Evolutionary conservation across 2,888 invertebrate genomes (phyloP).

Genomic region (Phortica okadai): DNA sequence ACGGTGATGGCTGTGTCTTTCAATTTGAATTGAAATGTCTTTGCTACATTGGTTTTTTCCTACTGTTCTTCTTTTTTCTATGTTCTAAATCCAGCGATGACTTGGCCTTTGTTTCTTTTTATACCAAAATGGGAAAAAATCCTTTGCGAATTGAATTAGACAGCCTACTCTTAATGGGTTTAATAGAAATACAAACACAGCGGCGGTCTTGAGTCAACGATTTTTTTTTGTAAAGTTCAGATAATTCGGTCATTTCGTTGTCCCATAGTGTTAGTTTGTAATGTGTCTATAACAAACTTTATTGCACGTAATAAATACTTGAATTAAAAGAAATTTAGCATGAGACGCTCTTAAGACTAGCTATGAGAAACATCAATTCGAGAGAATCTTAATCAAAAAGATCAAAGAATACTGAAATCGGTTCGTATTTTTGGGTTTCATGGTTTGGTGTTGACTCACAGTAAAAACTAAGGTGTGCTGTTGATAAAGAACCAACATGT

Average conservation of each 20-base stretch:
- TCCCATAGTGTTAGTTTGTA: constrained; percentile 35
- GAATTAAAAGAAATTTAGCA: constrained; percentile 65
- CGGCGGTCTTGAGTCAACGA: not conserved
- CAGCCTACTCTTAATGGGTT: constrained; percentile 34
- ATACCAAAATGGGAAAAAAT: constrained; percentile 51
- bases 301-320: constrained; percentile 67
- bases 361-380: not conserved
- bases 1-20: constrained; percentile 6
- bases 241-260: not conserved
- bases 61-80: constrained; percentile 40
- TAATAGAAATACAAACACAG: not conserved
- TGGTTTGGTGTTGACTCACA: too few relatives aligned
- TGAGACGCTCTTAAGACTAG: not conserved
- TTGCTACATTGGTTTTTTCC: constrained; percentile 50
- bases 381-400: too few relatives aligned
- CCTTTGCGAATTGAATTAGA: constrained; percentile 69
- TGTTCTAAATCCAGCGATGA: not conserved
- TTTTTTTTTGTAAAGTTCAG: not conserved
- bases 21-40: constrained; percentile 68
- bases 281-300: constrained; percentile 67
- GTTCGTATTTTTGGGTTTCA: too few relatives aligned
- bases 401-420: too few relatives aligned
- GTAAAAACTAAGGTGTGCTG: not conserved
- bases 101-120: constrained; percentile 53
- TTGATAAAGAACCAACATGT: not conserved